Evolutionary conservation across 2,888 invertebrate genomes (phyloP).

Genomic region (Papilio protenor): DNA sequence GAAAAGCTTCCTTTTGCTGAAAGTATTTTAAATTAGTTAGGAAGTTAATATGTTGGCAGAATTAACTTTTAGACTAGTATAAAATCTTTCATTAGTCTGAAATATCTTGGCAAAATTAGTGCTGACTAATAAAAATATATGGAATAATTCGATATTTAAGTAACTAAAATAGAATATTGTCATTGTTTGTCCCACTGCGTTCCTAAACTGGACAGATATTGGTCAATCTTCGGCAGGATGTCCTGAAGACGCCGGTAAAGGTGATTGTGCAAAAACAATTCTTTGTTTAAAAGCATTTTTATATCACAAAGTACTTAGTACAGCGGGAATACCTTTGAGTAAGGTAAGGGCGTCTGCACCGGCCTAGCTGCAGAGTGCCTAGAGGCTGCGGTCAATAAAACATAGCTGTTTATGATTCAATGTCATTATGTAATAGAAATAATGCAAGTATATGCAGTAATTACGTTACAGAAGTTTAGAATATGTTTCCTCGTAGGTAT

Average conservation of each 20-base stretch:
- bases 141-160: neutral
- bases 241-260: neutral
- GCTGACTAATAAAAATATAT: neutral
- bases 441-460: neutral
- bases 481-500: neutral
- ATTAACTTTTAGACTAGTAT: too few relatives aligned
- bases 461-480: neutral
- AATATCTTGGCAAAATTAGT: neutral
- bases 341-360: neutral
- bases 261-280: neutral
- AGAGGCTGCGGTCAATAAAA: slow-evolving; percentile 2
- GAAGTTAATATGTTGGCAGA: too few relatives aligned
- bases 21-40: neutral
- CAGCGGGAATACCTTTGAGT: slow-evolving; percentile 13
- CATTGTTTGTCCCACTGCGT: neutral
- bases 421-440: slow-evolving; percentile 4
- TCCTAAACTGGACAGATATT: neutral
- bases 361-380: neutral
- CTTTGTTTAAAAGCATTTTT: neutral
- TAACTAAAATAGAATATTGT: neutral
- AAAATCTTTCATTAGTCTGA: too few relatives aligned
- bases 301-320: too few relatives aligned
- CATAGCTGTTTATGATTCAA: slow-evolving; percentile 9
- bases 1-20: neutral
- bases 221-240: neutral